Conservation (phyloP, 2,888 invertebrate genomes). For the Ormyrus rosae region DNA sequence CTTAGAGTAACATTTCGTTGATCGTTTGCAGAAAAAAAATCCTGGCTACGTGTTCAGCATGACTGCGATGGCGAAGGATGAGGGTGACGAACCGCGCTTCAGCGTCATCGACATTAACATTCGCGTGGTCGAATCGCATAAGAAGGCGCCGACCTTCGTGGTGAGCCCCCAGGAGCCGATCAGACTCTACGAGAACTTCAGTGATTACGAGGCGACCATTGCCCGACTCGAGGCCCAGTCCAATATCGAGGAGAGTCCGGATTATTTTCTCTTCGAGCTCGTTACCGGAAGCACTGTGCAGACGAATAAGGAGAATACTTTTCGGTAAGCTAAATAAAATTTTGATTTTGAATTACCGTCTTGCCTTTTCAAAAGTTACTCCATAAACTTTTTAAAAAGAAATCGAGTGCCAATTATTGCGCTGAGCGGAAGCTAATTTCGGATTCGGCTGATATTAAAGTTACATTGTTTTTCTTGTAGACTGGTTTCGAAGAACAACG, state of each 20-base stretch:
- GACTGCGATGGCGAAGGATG: constrained; percentile 87
- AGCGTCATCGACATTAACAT: constrained; percentile 88
- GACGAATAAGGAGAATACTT: constrained; percentile 88
- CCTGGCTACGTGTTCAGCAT: constrained; percentile 83
- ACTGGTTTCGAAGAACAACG: constrained; percentile 82
- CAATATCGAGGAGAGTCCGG: constrained; percentile 84
- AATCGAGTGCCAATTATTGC: no score
- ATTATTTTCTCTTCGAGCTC: constrained; percentile 84
- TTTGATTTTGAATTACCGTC: no score
- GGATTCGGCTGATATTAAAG: no score
- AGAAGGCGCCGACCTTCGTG: constrained; percentile 87
- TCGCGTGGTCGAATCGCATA: constrained; percentile 90
- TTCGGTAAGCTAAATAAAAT: constrained; percentile 62
- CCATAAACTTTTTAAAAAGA: no score
- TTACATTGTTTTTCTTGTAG: constrained; percentile 58
- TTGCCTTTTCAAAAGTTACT: no score
- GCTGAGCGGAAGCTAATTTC: no score
- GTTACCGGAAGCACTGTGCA: constrained; percentile 90
- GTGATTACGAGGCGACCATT: constrained; percentile 83
- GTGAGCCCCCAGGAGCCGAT: constrained; percentile 80
- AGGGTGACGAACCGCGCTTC: constrained; percentile 81
- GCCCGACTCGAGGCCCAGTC: constrained; percentile 85
- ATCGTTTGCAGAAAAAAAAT: constrained; percentile 78
- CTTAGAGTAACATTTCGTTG: background rate
- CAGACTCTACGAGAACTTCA: constrained; percentile 85